Base-by-base conservation (phyloP, 2,888 invertebrate genomes). In the Chloromyia formosa region DNA sequence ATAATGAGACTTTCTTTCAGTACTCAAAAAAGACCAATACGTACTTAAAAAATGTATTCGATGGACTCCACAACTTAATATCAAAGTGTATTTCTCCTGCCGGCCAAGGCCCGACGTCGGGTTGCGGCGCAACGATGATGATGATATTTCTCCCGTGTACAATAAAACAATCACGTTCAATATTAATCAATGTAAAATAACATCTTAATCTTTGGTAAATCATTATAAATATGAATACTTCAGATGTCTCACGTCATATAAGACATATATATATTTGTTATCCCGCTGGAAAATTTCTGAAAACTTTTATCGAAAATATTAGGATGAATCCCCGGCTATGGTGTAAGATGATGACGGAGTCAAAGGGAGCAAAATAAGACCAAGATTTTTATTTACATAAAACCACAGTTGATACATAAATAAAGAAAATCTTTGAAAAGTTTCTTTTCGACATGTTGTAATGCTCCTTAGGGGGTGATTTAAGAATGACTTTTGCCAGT, bases 371-470 rank as follows among this genome's bases (percentile, higher is more conserved):
- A 49, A 22, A 56, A 69, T 54, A 56, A 69, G 16, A 69, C 27
- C 60, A 71, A 56, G 73, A 76, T 64, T 74, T 74, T 76, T 76
- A 76, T 76, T 76, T 76, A 76, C 76, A 76, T 76, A 76, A 76
- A 76, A 76, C 76, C 74, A 72, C 76, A 76, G 76, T 76, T 76
- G 76, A 76, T 76, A 74, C 74, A 76, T 76, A 76, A 76, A 76
- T 76, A 76, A 76, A 74, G 73, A 76, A 76, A 74, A 62, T 68
- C 72, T 73, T 66, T 60, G 22, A n/a, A 76, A 76, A 74, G 53
- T 76, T 76, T 73, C 40, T 56, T 49, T 74, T 74, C 76, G 73
- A 76, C 76, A 76, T 76, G 74, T 74, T 76, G 76, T 76, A 76
- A 74, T 73, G 74, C 76, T 76, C 76, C 76, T 76, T 49, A 71